Evolutionary conservation across 1,140 invertebrate genomes (phyloP).

Genomic region (Lutraria rhynchaena): DNA sequence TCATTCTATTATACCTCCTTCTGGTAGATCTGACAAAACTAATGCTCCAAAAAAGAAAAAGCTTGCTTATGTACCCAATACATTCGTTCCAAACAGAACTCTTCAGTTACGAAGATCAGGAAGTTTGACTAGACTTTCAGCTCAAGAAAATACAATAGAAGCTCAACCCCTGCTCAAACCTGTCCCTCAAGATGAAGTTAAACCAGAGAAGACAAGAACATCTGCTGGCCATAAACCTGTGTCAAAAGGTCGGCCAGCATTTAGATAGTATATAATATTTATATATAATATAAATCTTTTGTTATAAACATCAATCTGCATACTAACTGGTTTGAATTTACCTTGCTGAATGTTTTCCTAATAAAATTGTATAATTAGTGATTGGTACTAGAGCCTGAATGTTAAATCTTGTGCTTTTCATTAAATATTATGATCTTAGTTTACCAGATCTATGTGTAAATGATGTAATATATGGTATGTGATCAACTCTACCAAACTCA

Average conservation of each 20-base stretch:
- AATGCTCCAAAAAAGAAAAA: constrained; percentile 54
- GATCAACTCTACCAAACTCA: no score
- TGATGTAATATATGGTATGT: no score
- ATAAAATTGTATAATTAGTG: no score
- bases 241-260: constrained; percentile 1
- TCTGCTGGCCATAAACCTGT: not conserved
- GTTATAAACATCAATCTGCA: no score
- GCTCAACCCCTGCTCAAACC: not conserved
- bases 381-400: no score
- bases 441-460: no score
- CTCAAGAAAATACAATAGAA: constrained; percentile 7
- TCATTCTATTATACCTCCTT: not conserved
- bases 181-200: constrained; percentile 6
- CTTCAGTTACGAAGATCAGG: constrained; percentile 68
- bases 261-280: constrained; percentile 7
- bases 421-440: no score
- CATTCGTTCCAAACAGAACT: constrained; percentile 72
- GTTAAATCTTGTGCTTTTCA: no score
- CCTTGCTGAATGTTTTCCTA: no score
- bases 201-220: not conserved
- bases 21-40: constrained; percentile 5
- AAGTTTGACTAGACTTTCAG: constrained; percentile 62
- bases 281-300: no score
- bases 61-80: constrained; percentile 69
- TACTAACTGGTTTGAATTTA: no score